These are phyloP conservation scores for Trichogramma evanescens DNA, from an alignment of 2,888 invertebrate species.

Conservation along the genomic window DNA sequence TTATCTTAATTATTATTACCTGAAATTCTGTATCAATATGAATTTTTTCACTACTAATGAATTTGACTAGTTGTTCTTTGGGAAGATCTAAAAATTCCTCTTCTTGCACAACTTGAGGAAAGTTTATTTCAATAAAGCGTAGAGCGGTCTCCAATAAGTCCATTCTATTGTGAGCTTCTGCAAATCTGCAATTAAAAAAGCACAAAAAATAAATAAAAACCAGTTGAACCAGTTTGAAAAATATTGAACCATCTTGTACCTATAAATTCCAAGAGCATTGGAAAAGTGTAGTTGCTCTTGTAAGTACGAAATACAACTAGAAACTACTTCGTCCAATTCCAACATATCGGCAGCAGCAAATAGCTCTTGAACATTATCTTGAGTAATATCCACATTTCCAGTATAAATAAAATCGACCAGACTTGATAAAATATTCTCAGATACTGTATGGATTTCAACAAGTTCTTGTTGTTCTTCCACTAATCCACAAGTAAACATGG, in stretches of 20 bases:
- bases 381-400: constrained; percentile 64
- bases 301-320: constrained; percentile 77
- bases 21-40: constrained; percentile 84
- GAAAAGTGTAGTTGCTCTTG: constrained; percentile 77
- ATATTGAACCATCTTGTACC: constrained; percentile 45
- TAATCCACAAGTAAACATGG: constrained; percentile 83
- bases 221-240: constrained; percentile 3
- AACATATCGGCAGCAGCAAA: constrained; percentile 88
- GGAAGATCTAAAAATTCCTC: constrained; percentile 83
- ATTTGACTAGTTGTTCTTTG: constrained; percentile 65
- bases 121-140: constrained; percentile 77
- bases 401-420: constrained; percentile 84
- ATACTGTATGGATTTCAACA: constrained; percentile 73
- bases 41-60: constrained; percentile 78
- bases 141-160: constrained; percentile 71
- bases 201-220: constrained; percentile 7
- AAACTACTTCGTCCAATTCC: constrained; percentile 74
- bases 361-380: constrained; percentile 80
- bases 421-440: constrained; percentile 66
- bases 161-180: constrained; percentile 78
- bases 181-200: constrained; percentile 57
- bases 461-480: constrained; percentile 74
- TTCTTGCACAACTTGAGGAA: constrained; percentile 71
- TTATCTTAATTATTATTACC: constrained; percentile 47
- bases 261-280: constrained; percentile 82